phyloP scores from a whole-genome alignment of 2,113 vertebrate species.

The Peromyscus maniculatus region DNA sequence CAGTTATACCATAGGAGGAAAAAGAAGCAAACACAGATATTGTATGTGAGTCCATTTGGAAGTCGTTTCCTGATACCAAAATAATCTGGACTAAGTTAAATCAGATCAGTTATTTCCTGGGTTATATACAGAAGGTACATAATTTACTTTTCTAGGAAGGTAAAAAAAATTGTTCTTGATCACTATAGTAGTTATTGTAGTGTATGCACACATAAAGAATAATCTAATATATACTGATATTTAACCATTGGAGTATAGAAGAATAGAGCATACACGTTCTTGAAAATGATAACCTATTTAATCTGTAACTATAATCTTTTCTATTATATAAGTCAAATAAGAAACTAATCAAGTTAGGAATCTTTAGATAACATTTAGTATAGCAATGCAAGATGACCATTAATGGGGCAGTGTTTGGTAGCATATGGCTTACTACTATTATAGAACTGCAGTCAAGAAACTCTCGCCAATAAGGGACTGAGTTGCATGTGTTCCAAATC shows the following conservation, averaged over 20 bases:
- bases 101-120: background rate
- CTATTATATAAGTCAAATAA: background rate
- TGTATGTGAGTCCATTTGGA: background rate
- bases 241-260: background rate
- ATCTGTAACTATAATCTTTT: background rate
- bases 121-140: background rate
- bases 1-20: background rate
- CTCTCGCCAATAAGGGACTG: background rate
- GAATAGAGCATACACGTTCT: background rate
- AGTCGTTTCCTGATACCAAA: background rate
- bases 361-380: background rate
- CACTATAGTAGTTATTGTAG: background rate
- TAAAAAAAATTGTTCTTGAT: background rate
- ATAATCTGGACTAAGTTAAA: background rate
- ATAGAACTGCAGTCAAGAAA: slow-evolving; percentile 38
- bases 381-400: slow-evolving; percentile 33
- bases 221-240: background rate
- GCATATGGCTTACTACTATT: background rate
- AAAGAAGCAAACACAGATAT: background rate
- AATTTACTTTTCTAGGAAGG: background rate
- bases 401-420: background rate
- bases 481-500: background rate
- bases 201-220: background rate
- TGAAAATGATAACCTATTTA: background rate
- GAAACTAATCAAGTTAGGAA: background rate